These are phyloP conservation scores for Sclerodermus sp. DNA, from an alignment of 2,888 invertebrate genomes.

Conservation along the genomic window DNA sequence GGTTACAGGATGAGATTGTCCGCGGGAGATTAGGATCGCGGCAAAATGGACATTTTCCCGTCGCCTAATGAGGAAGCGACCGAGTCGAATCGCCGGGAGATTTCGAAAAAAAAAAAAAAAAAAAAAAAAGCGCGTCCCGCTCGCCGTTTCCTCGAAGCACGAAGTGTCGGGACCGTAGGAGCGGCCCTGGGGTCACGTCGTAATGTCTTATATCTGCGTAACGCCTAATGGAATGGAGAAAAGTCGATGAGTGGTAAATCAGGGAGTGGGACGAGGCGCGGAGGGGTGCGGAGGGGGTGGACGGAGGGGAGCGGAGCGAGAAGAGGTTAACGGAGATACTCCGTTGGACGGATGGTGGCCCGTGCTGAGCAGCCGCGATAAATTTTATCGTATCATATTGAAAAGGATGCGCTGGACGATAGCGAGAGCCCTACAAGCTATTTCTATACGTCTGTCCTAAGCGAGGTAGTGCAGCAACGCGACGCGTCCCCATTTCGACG, in stretches of 20 bases:
- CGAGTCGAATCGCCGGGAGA: no score
- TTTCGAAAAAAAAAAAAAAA: no score
- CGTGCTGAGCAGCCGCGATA: conserved; percentile 4
- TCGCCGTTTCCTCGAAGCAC: no score
- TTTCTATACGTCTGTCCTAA: no score
- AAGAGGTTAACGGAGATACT: conserved; percentile 7
- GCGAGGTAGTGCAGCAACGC: no score
- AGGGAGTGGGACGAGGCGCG: conserved; percentile 4
- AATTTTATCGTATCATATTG: background rate
- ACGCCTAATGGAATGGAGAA: conserved; percentile 31
- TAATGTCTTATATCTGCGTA: conserved; percentile 40
- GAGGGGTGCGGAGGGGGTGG: background rate
- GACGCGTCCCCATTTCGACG: no score
- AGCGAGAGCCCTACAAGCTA: background rate
- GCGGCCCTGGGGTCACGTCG: conserved; percentile 21
- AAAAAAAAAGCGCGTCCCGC: no score
- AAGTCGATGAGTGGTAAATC: conserved; percentile 15
- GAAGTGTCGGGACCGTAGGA: no score
- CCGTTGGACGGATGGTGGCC: conserved; percentile 4
- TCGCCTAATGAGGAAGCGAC: no score
- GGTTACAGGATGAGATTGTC: no score
- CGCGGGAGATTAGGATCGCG: no score
- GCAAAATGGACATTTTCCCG: no score
- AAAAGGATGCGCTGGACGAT: background rate
- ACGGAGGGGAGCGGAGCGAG: background rate